Percentiles rank a stretch among this genome's conserved stretches.
Evolutionary conservation across 2,113 vertebrate genomes (phyloP).

Genomic region (Calypte anna): DNA sequence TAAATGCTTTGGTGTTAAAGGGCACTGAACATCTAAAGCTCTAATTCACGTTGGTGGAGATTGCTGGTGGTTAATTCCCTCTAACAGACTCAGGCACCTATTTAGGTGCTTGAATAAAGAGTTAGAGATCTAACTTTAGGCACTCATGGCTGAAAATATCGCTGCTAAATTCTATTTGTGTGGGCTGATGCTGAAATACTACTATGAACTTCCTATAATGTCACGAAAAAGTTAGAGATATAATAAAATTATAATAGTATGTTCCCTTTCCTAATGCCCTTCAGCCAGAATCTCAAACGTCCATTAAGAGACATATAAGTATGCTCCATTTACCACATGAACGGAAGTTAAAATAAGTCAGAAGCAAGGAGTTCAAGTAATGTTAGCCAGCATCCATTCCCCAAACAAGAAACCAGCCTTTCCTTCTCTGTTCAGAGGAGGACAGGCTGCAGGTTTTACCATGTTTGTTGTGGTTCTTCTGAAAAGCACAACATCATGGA

Average conservation of each 20-base stretch:
- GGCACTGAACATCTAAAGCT: neutral
- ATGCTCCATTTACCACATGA: neutral
- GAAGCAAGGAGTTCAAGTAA: neutral
- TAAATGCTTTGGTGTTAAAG: neutral
- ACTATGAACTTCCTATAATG: neutral
- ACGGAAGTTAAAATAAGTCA: neutral
- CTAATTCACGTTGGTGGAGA: neutral
- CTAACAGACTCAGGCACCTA: neutral
- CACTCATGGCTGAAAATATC: neutral
- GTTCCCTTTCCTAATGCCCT: neutral
- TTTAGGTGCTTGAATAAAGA: neutral
- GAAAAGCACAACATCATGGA: neutral
- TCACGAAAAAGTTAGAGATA: conserved; percentile 3
- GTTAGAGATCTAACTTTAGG: neutral
- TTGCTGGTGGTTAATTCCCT: neutral
- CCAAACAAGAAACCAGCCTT: neutral
- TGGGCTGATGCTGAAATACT: conserved; percentile 16
- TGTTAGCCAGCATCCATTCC: neutral
- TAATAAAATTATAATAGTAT: conserved; percentile 26
- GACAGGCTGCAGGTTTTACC: neutral
- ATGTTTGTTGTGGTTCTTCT: neutral
- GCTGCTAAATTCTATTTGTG: conserved; percentile 3
- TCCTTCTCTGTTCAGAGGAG: neutral
- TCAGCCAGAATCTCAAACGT: neutral
- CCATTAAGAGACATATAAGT: conserved; percentile 1